These are phyloP conservation scores for Drosophila tsacasi DNA, from an alignment of 1,140 invertebrate species.

Conservation along the genomic window DNA sequence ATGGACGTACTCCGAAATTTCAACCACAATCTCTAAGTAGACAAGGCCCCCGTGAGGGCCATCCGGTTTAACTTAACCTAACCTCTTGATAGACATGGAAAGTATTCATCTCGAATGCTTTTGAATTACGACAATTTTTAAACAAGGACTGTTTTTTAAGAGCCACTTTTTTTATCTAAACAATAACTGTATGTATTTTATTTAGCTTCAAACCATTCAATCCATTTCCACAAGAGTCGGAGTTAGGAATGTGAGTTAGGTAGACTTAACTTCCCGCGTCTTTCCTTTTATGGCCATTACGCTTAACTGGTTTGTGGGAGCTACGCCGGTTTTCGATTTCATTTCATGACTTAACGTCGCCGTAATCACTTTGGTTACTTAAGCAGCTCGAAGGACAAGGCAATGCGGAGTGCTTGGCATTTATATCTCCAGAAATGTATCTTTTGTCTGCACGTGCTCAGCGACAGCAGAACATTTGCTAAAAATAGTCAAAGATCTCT, in stretches of 20 bases:
- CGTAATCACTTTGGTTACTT: conserved; percentile 33
- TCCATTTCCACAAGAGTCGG: conserved; percentile 6
- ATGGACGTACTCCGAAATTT: too few species aligned
- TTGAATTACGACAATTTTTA: too few species aligned
- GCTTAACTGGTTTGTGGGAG: conserved; percentile 31
- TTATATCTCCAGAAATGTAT: conserved; percentile 31
- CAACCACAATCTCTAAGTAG: too few species aligned
- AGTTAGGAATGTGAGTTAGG: conserved; percentile 16
- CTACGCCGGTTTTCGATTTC: conserved; percentile 31
- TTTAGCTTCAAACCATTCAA: not conserved
- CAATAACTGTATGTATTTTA: not conserved
- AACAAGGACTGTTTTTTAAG: not conserved
- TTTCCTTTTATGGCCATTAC: conserved; percentile 38
- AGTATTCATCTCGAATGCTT: too few species aligned
- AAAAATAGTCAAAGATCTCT: conserved; percentile 36
- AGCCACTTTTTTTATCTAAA: not conserved
- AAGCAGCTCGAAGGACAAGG: conserved; percentile 40
- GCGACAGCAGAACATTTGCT: conserved; percentile 15
- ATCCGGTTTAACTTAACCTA: too few species aligned
- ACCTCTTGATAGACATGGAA: too few species aligned
- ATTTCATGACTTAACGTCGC: conserved; percentile 24
- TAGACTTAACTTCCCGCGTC: conserved; percentile 21
- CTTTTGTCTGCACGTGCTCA: conserved; percentile 37
- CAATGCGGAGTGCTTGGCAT: conserved; percentile 1
- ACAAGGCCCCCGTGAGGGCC: too few species aligned